Evolutionary conservation across 1,140 invertebrate genomes (phyloP), one percentile per base, ranked within the genome.

Genomic region (Drosophila sulfurigaster): DNA sequence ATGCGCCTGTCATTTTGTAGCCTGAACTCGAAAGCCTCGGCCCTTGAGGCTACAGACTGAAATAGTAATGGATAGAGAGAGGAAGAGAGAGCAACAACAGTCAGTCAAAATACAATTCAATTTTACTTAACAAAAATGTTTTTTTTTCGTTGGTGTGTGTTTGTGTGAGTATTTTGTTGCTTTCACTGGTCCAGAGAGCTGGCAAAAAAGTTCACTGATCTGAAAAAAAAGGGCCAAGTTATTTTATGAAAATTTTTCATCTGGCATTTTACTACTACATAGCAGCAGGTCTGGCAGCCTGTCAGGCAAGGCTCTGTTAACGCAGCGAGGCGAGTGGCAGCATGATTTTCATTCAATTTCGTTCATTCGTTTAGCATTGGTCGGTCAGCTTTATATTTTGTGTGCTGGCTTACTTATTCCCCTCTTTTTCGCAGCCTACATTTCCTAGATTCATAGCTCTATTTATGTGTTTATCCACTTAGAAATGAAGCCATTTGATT

Each of bases 341-440:
- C 83, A 89, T 88, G 89, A 88, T 88, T 88, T 89, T 88, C 83
- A 88, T 88, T 88, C 83, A 88, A 88, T 88, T 88, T 78, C 85
- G 80, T 25, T 88, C 83, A 88, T 73, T 87, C 83, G 80, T 75
- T 83, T 76, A 82, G 82, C 69, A 66, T 63, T 72, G 67, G 57
- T 60, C 62, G 67, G 57, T 60, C 62, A 73, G 70, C 38, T 60
- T 68, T 16, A 15, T 25, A 30, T n/a, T 25, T 3, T 13, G 8
- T 16, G 28, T 52, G 49, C 13, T 5, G 6, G 41, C 46, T 28
- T 45, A 25, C 46, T 56, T 46, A 0, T 7, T 45, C 10, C 20
- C 20, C 20, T 25, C 57, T 52, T 16, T n/a, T 41, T 28, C 45
- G 8, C 30, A 62, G 56, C 46, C 62, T 87, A 82, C 79, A 87